phyloP scores from a whole-genome alignment of 2,797 vertebrate genomes.

The Lithobates pipiens region DNA sequence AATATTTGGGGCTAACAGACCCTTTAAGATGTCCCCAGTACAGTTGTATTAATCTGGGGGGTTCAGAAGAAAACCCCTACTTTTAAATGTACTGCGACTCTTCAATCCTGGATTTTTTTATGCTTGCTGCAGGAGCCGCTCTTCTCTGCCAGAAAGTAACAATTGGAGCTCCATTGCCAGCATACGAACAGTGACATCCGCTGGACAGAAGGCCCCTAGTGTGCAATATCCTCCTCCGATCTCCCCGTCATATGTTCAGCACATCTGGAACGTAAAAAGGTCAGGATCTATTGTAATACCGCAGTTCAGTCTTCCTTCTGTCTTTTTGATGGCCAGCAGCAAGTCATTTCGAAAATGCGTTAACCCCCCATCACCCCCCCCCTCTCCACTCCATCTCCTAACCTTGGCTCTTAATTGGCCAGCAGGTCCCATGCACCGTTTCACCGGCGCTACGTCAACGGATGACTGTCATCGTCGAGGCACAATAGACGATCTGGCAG shows the following conservation, averaged over 20 bases:
- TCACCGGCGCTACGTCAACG: slow-evolving; percentile 12
- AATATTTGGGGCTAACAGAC: too few relatives aligned
- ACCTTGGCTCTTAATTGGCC: background rate
- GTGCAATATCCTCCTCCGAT: slow-evolving; percentile 17
- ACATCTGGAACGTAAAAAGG: slow-evolving; percentile 58
- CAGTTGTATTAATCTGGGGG: too few relatives aligned
- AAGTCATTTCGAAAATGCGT: background rate
- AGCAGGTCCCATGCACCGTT: slow-evolving; percentile 6
- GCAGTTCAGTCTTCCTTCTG: slow-evolving; percentile 32
- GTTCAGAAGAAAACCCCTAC: background rate
- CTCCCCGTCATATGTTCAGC: slow-evolving; percentile 43
- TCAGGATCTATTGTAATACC: slow-evolving; percentile 41
- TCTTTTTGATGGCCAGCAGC: slow-evolving; percentile 28
- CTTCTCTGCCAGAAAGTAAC: slow-evolving; percentile 14
- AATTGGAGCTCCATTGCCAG: slow-evolving; percentile 18
- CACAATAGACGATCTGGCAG: slow-evolving; percentile 71
- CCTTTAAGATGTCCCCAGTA: too few relatives aligned
- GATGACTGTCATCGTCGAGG: slow-evolving; percentile 65
- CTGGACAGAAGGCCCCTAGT: slow-evolving; percentile 43
- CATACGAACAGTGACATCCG: slow-evolving; percentile 56
- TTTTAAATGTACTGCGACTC: background rate
- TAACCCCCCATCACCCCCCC: background rate
- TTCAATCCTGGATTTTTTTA: slow-evolving; percentile 10
- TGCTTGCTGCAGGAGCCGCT: slow-evolving; percentile 13
- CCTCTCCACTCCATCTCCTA: background rate